Evolutionary conservation across 2,797 vertebrate species (phyloP).

Genomic region (Syncerus caffer): DNA sequence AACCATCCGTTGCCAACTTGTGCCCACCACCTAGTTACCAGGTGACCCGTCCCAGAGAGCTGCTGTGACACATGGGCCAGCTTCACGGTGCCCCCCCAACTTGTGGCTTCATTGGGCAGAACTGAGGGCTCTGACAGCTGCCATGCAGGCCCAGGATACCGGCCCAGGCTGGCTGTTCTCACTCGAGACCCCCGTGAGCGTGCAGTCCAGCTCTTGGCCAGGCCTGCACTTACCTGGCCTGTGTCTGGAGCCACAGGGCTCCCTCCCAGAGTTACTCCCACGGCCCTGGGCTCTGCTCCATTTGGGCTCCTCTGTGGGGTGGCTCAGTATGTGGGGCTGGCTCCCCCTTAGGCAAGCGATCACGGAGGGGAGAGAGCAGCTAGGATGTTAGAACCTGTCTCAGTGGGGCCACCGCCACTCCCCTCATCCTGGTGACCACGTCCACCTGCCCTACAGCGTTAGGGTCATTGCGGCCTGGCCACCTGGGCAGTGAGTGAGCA

Average conservation of each 20-base stretch:
- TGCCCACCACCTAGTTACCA: neutral
- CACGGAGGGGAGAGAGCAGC: neutral
- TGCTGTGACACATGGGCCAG: neutral
- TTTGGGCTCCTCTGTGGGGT: neutral
- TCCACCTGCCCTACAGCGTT: neutral
- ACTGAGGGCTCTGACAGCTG: neutral
- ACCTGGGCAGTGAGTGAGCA: neutral
- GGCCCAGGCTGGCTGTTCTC: neutral
- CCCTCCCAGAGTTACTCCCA: neutral
- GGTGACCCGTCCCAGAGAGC: neutral
- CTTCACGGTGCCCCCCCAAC: neutral
- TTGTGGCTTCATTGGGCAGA: neutral
- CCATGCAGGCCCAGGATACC: neutral
- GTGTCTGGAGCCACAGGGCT: neutral
- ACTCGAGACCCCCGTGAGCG: neutral
- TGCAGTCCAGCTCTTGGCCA: neutral
- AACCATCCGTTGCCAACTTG: neutral
- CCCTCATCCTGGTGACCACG: neutral
- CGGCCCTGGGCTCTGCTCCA: neutral
- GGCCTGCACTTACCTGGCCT: neutral
- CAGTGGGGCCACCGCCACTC: neutral
- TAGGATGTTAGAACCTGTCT: neutral
- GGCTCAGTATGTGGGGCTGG: neutral
- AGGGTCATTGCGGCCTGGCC: neutral
- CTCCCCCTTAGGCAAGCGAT: neutral